Percentiles rank a stretch among this genome's conserved stretches.
Conservation (phyloP, 2,113 vertebrate genomes). For the Murina feae region DNA sequence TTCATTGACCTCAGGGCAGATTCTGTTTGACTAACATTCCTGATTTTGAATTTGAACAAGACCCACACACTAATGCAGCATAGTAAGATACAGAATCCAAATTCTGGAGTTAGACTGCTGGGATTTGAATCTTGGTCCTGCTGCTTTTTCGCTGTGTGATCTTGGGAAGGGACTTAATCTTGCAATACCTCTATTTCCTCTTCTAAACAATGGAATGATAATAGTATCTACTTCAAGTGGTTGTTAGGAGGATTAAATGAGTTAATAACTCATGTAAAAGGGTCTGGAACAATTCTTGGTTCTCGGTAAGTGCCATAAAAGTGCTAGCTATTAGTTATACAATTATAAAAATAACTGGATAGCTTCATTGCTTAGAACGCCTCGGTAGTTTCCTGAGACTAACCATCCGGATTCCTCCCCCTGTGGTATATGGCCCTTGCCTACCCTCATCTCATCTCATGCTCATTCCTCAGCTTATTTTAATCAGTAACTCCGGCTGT, state of each 20-base stretch:
- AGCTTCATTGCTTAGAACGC: not conserved
- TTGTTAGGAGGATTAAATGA: not conserved
- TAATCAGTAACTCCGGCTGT: not conserved
- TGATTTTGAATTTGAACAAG: not conserved
- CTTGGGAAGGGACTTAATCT: not conserved
- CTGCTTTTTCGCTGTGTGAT: not conserved
- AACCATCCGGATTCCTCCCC: not conserved
- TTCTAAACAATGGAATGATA: not conserved
- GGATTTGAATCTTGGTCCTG: not conserved
- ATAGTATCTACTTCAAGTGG: not conserved
- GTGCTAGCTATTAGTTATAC: not conserved
- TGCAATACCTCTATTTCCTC: not conserved
- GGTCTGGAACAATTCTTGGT: not conserved
- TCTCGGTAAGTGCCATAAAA: not conserved
- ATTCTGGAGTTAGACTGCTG: not conserved
- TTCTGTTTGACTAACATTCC: not conserved
- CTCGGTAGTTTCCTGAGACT: not conserved
- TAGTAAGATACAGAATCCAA: not conserved
- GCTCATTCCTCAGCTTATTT: not conserved
- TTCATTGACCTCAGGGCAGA: not conserved
- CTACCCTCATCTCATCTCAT: not conserved
- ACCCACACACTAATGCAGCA: not conserved
- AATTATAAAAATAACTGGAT: not conserved
- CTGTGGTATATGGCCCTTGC: accelerated
- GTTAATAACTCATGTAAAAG: not conserved